These are phyloP conservation scores for Sycophila texana DNA, from an alignment of 2,888 invertebrate species.

Conservation along the genomic window DNA sequence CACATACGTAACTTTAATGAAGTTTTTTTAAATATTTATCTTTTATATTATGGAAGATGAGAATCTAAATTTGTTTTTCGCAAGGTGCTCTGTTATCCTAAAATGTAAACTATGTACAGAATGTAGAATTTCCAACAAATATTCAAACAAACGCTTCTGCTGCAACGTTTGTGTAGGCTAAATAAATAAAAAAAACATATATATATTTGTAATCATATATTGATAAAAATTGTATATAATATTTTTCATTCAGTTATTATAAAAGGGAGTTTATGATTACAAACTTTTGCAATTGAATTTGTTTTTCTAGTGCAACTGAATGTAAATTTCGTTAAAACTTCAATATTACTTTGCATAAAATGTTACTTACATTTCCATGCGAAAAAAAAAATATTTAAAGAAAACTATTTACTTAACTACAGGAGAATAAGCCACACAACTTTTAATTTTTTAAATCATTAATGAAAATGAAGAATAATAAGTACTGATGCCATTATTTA, in stretches of 20 bases:
- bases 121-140: slow-evolving; percentile 30
- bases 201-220: slow-evolving; percentile 22
- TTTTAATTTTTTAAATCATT: slow-evolving; percentile 33
- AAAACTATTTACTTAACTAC: slow-evolving; percentile 7
- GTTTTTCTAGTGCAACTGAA: not conserved
- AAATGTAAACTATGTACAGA: slow-evolving; percentile 53
- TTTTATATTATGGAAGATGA: not conserved
- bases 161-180: slow-evolving; percentile 25
- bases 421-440: slow-evolving; percentile 4
- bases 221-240: slow-evolving; percentile 45
- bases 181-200: slow-evolving; percentile 1
- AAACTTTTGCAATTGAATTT: slow-evolving; percentile 10
- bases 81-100: slow-evolving; percentile 39
- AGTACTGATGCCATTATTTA: slow-evolving; percentile 50
- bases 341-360: not conserved
- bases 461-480: slow-evolving; percentile 31
- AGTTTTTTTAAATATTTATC: slow-evolving; percentile 11
- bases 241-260: slow-evolving; percentile 21
- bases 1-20: not conserved
- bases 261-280: slow-evolving; percentile 1
- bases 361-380: not conserved
- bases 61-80: slow-evolving; percentile 9
- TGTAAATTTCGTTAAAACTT: not conserved
- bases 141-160: slow-evolving; percentile 14
- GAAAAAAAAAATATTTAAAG: not conserved